phyloP scores from a whole-genome alignment of 2,888 invertebrate genomes.

The Pterobdella sp. region DNA sequence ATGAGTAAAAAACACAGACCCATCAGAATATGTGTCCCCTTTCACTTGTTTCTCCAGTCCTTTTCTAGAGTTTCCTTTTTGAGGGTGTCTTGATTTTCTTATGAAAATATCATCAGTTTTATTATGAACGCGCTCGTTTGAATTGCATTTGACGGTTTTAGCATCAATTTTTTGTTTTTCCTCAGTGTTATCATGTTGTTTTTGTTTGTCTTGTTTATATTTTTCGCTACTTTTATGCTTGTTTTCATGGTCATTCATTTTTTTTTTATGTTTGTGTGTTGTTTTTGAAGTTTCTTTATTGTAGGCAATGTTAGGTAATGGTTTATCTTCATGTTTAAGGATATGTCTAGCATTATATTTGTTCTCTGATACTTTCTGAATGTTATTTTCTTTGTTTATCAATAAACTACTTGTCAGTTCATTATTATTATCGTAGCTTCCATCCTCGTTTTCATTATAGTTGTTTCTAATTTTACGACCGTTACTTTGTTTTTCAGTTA shows the following conservation, averaged over 20 bases:
- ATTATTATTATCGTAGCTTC: neutral
- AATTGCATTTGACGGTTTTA: neutral
- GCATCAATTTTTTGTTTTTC: neutral
- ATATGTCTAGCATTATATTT: neutral
- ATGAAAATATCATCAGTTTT: neutral
- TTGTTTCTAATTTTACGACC: neutral
- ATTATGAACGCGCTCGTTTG: neutral
- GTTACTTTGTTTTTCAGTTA: neutral
- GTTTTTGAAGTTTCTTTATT: neutral
- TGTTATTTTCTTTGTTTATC: no score
- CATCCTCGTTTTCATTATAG: neutral
- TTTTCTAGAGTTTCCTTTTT: no score
- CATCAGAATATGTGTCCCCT: no score
- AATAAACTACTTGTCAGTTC: no score
- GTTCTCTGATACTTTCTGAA: no score
- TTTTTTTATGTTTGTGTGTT: conserved; percentile 4
- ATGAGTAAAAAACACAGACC: no score
- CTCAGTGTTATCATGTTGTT: neutral
- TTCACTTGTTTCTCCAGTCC: no score
- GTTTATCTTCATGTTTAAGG: conserved; percentile 20
- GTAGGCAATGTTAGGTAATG: conserved; percentile 10
- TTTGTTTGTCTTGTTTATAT: neutral
- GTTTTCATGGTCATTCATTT: neutral
- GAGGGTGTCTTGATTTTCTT: no score
- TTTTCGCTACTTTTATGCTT: neutral